Base-by-base conservation (phyloP, 1,140 invertebrate species). In the Meloidogyne hapla region DNA sequence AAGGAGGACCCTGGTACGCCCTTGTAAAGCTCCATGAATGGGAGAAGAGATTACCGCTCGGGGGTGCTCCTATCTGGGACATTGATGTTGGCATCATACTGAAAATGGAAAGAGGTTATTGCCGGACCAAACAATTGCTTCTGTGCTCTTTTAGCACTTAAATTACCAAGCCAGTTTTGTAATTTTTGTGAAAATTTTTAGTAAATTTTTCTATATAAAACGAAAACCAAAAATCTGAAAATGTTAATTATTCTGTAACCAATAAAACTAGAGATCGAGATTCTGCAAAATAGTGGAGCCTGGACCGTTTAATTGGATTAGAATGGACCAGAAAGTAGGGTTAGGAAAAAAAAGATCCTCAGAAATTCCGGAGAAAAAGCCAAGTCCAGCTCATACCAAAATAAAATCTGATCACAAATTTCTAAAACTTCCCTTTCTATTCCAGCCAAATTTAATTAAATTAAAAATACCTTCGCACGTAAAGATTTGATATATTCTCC, bases 401-500 rank as follows among this genome's bases (percentile, higher is more conserved):
- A 33, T 33, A 33, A 33, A 33, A 33, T 33, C 33, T 33, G 33
- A 33, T 33, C 33, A 33, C 8, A 33, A 33, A n/a, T n/a, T n/a
- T 8, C 33, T 5, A 33, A 33, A 33, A 33, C 33, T 33, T 33
- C 33, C 8, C 33, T 33, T 33, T 33, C 8, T 33, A 5, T 33
- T 33, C 33, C 33, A n/a, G n/a, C 33, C 3, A 33, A 33, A 33
- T 5, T 33, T 33, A 33, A 5, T 33, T 33, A 56, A n/a, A n/a
- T 68, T 18, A 69, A 23, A 72, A 76, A 62, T 79, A 86, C 85
- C 79, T 87, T 80, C 21, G 81, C 77, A 48, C 85, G 81, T 23
- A 86, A 69, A 26, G 84, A 75, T 64, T 98, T 98, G 88, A 99
- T 97, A 90, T 97, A 96, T 81, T 92, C 90, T 62, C 96, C 96